Conservation (phyloP, 2,113 vertebrate genomes). For the Rhabdornis inornatus region DNA sequence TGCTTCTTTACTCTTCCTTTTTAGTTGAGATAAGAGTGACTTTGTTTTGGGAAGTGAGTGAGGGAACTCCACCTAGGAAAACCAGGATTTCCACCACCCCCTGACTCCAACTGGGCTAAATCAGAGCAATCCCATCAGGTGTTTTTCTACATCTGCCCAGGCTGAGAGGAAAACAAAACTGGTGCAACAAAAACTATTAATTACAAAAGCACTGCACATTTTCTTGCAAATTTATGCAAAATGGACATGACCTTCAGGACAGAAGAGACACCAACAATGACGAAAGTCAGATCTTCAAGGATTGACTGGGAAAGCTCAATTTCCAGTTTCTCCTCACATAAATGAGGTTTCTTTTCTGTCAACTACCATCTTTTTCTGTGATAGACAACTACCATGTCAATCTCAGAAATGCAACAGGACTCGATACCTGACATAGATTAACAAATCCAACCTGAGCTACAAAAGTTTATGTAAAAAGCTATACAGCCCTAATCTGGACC, state of each 20-base stretch:
- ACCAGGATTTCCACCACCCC: not conserved
- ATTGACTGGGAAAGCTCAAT: not conserved
- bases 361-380: not conserved
- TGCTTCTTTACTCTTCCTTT: not conserved
- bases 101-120: not conserved
- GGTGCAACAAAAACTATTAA: not conserved
- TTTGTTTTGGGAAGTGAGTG: not conserved
- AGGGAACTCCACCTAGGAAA: not conserved
- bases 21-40: not conserved
- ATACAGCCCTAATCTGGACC: not conserved
- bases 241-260: not conserved
- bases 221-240: not conserved
- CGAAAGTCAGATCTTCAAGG: not conserved
- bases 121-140: not conserved
- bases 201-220: not conserved
- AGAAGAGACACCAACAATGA: not conserved
- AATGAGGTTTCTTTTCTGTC: not conserved
- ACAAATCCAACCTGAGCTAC: not conserved
- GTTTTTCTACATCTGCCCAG: not conserved
- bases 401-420: not conserved
- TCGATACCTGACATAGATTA: not conserved
- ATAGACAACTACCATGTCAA: not conserved
- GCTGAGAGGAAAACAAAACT: not conserved
- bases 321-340: not conserved
- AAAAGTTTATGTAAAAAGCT: not conserved